phyloP scores from a whole-genome alignment of 2,797 vertebrate species.

The Limosa lapponica region DNA sequence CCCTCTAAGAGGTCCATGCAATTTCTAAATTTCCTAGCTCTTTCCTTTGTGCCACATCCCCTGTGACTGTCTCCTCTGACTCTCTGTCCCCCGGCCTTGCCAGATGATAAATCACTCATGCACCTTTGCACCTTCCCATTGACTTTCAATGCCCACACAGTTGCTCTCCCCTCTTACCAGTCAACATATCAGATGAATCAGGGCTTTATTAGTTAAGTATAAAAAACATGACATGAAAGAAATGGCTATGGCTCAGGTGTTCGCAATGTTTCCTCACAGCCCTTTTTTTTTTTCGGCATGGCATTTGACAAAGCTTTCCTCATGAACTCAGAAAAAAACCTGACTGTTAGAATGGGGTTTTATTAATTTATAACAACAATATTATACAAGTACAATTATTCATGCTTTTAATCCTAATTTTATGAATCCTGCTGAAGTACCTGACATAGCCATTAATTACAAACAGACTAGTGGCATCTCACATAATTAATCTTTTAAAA shows the following conservation, averaged over 20 bases:
- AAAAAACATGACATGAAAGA: background rate
- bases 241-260: background rate
- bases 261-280: background rate
- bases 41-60: background rate
- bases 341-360: background rate
- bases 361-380: background rate
- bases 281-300: background rate
- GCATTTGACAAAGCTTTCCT: background rate
- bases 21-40: background rate
- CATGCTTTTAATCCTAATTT: background rate
- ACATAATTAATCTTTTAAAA: background rate
- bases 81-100: accelerated
- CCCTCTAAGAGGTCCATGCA: background rate
- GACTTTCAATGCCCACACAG: background rate
- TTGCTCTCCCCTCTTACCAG: background rate
- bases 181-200: background rate
- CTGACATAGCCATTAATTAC: background rate
- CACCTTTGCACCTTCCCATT: background rate
- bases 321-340: background rate
- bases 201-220: background rate
- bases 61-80: background rate
- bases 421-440: background rate
- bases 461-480: background rate
- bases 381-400: background rate
- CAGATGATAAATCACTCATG: background rate